Evolutionary conservation across 1,140 invertebrate species (phyloP).

Genomic region (Sycophaga agraensis): DNA sequence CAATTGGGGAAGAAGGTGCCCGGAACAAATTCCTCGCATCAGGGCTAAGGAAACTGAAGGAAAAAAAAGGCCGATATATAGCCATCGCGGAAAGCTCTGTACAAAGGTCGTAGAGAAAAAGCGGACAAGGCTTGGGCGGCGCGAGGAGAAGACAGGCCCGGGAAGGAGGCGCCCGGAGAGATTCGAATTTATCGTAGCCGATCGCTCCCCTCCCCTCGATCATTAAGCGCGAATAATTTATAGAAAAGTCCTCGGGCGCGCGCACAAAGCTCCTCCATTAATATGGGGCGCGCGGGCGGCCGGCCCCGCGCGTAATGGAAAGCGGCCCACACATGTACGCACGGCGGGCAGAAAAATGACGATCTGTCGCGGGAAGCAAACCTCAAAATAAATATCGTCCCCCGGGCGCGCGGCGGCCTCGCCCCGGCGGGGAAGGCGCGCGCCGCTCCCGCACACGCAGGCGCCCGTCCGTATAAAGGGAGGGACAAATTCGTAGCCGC

Average conservation of each 20-base stretch:
- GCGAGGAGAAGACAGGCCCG: no score
- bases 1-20: no score
- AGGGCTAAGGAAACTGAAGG: no score
- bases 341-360: constrained; percentile 16
- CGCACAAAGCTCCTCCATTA: constrained; percentile 21
- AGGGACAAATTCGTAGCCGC: neutral
- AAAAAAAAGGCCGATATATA: no score
- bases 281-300: neutral
- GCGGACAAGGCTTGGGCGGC: no score
- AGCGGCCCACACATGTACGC: neutral
- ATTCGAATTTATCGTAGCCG: no score
- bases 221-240: constrained; percentile 34
- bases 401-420: neutral
- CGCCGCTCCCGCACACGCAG: neutral
- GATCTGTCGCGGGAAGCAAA: constrained; percentile 9
- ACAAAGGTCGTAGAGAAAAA: no score
- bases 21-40: no score
- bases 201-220: no score
- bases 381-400: constrained; percentile 23
- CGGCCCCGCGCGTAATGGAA: neutral
- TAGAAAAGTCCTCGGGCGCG: constrained; percentile 27
- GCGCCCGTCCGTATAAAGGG: no score
- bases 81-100: no score
- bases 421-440: neutral
- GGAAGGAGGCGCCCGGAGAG: no score